These are phyloP conservation scores for Eurosta solidaginis DNA, from an alignment of 1,140 invertebrate species.

Conservation along the genomic window DNA sequence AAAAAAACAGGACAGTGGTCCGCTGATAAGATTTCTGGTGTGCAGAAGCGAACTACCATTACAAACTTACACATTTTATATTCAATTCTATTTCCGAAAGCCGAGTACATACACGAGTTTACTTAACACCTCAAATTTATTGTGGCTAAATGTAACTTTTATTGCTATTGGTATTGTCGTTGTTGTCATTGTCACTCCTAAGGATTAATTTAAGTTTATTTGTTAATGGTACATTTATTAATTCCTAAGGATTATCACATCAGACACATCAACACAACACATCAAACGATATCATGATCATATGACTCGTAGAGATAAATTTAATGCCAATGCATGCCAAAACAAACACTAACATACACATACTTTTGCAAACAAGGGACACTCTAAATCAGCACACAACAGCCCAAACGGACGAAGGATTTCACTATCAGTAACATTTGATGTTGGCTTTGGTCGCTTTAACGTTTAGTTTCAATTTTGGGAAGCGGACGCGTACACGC, in stretches of 20 bases:
- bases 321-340: neutral
- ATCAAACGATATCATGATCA: neutral
- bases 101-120: too few species aligned
- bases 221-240: slow-evolving; percentile 61
- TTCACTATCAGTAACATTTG: slow-evolving; percentile 8
- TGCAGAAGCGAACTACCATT: too few species aligned
- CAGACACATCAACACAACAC: slow-evolving; percentile 49
- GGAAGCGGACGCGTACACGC: slow-evolving; percentile 21
- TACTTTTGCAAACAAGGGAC: neutral
- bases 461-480: neutral
- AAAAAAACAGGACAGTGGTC: too few species aligned
- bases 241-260: slow-evolving; percentile 60
- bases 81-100: too few species aligned
- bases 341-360: too few species aligned
- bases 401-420: neutral
- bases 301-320: neutral
- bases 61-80: too few species aligned
- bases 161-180: neutral
- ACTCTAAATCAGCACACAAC: neutral
- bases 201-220: slow-evolving; percentile 53
- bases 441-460: neutral
- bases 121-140: too few species aligned
- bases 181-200: neutral
- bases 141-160: neutral
- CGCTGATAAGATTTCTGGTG: too few species aligned